Evolutionary conservation across 2,888 invertebrate species (phyloP), one percentile per base, ranked within the genome.

Genomic region (Fissipunctia ypsillon): DNA sequence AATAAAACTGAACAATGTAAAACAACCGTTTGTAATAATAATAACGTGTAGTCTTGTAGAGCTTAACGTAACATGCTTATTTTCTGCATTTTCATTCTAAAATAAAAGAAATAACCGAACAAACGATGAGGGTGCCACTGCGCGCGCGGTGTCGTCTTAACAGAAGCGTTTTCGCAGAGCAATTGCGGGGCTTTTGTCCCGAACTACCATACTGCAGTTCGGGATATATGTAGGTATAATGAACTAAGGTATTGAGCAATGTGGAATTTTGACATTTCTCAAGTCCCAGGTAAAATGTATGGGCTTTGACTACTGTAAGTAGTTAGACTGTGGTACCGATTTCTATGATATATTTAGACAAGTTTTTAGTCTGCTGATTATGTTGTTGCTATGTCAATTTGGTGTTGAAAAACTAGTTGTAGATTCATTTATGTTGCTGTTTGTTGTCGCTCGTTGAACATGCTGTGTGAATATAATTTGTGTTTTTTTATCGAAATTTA

Each of bases 381-480:
- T 83, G 69, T 78, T 71, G 69, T 84, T 66, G 41, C 57, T 48
- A 22, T 41, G 41, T 69, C 57, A 70, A 59, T 75, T 63, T 70
- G 22, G 19, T 43, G 28, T 12, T 45, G 41, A 76, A 61, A 69
- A 63, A 48, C 22, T 45, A 28, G 19, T 43, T 48, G 28, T 50
- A 50, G 28, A 52, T 70, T 45, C 57, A 66, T 76, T 71, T 65
- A 64, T 63, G 45, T 66, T 68, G 22, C 14, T 52, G 45, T 28
- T 48, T 54, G 35, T 54, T 28, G 19, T 52, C 9, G 5, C 16
- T 76, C 2, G 6, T 60, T 41, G 12, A 52, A 59, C n/a, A 59
- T 60, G 35, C 35, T 35, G 50, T 28, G 35, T 50, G 4, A 35
- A 43, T n/a, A 22, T 48, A 48, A 56, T 41, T 48, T 22, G 22